These are phyloP conservation scores for Bellardia pandia DNA, from an alignment of 2,888 invertebrate species.

Conservation along the genomic window DNA sequence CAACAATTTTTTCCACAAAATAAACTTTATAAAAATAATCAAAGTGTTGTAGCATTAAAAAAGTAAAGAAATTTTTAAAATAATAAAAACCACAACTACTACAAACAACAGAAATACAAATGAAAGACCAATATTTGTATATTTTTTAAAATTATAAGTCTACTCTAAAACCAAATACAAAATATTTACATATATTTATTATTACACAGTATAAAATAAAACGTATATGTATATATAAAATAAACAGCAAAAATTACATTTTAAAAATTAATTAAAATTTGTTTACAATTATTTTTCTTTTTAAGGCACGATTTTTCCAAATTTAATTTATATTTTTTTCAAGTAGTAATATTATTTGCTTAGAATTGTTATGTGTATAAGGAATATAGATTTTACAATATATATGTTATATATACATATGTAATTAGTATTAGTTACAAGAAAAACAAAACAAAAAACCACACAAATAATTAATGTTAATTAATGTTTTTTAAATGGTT, in stretches of 20 bases:
- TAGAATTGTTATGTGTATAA: constrained; percentile 13
- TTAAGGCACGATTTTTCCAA: constrained; percentile 64
- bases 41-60: constrained; percentile 51
- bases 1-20: neutral
- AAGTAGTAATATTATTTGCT: constrained; percentile 42
- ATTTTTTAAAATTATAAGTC: constrained; percentile 46
- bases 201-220: constrained; percentile 15
- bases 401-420: neutral
- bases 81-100: constrained; percentile 6
- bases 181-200: neutral
- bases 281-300: neutral
- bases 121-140: constrained; percentile 70
- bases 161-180: constrained; percentile 45
- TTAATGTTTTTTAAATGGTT: constrained; percentile 74
- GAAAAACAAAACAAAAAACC: neutral
- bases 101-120: constrained; percentile 37
- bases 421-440: constrained; percentile 34
- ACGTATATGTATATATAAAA: constrained; percentile 39
- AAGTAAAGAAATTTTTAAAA: constrained; percentile 16
- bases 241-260: constrained; percentile 8
- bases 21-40: neutral
- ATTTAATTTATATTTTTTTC: constrained; percentile 29
- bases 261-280: constrained; percentile 17
- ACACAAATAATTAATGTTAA: constrained; percentile 33
- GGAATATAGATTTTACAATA: constrained; percentile 13